Conservation (phyloP, 2,797 vertebrate genomes). For the Enteromius mattozi region DNA sequence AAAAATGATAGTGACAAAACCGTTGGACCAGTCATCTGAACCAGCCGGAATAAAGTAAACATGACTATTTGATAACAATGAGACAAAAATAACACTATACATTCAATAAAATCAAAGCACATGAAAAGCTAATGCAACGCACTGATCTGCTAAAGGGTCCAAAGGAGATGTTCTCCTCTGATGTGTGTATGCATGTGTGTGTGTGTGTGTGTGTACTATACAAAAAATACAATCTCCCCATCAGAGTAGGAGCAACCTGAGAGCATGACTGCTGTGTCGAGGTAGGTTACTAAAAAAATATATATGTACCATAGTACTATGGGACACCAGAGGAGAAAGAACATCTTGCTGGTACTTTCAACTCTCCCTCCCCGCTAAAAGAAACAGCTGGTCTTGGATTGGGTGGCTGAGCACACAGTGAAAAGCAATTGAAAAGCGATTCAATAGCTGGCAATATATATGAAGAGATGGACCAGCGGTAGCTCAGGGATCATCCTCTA, state of each 20-base stretch:
- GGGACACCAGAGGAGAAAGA: constrained; percentile 34
- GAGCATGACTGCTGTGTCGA: constrained; percentile 72
- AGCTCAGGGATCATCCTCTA: constrained; percentile 24
- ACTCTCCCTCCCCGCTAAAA: constrained; percentile 10
- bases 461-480: constrained; percentile 10
- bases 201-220: constrained; percentile 48
- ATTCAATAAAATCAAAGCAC: constrained; percentile 30
- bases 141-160: constrained; percentile 51
- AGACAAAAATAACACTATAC: constrained; percentile 36
- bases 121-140: constrained; percentile 37
- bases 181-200: constrained; percentile 17
- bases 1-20: not conserved
- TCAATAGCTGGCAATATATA: constrained; percentile 33
- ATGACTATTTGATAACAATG: constrained; percentile 22
- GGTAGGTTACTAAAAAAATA: constrained; percentile 76
- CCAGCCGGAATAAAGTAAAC: not conserved
- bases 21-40: constrained; percentile 3
- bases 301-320: constrained; percentile 56
- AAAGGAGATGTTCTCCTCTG: constrained; percentile 43
- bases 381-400: constrained; percentile 39
- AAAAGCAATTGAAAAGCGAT: constrained; percentile 17
- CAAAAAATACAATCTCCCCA: constrained; percentile 40
- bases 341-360: constrained; percentile 23
- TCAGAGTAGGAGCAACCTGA: constrained; percentile 66
- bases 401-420: constrained; percentile 45